Base-by-base conservation (phyloP, 2,888 invertebrate genomes). In the Drosophila longiperda region DNA sequence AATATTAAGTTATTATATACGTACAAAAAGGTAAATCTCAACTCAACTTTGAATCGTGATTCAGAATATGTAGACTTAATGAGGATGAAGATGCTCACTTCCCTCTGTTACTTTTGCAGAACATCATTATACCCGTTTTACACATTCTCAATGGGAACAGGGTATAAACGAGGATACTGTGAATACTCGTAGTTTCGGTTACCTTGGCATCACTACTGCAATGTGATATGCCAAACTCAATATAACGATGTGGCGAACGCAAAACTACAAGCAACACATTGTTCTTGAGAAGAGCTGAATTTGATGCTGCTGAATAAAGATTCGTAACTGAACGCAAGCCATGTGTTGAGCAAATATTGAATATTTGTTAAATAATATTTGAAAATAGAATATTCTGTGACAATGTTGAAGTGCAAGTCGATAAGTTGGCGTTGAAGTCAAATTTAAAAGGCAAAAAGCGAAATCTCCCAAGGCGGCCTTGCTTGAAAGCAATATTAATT, bases 201-300 rank as follows among this genome's bases (percentile, higher is more conserved):
- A 17, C 36, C 17, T 23, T 33, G 53, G 8, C 45, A 45, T 36
- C 36, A 64, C 26, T 54, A 20, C 17, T 42, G 66, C 60, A 58
- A 67, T 71, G 38, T 53, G 72, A 58, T 32, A 57, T 71, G 53
- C 29, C 52, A 36, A 29, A 11, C 34, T 23, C 17, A 53, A 40
- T 48, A 64, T 63, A 48, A 53, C 42, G 32, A 53, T 40, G 63
- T 23, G 33, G 48, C 12, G 5, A 32, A 26, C 40, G 20, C 17
- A 36, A 38, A 29, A 38, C 34, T 75, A 45, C 29, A 26, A 3
- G 11, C n/a, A 36, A 26, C 26, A 12, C 40, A 55, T 63, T 59
- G 49, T 59, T 59, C 23, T 55, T 12, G 34, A 45, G 45, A 50
- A 34, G 54, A 58, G 33, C 38, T 54, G 6, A 48, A 23, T 26